phyloP scores from a whole-genome alignment of 30 jellyfish, hydroid and myxozoan species.

The Cassiopea xamachana region DNA sequence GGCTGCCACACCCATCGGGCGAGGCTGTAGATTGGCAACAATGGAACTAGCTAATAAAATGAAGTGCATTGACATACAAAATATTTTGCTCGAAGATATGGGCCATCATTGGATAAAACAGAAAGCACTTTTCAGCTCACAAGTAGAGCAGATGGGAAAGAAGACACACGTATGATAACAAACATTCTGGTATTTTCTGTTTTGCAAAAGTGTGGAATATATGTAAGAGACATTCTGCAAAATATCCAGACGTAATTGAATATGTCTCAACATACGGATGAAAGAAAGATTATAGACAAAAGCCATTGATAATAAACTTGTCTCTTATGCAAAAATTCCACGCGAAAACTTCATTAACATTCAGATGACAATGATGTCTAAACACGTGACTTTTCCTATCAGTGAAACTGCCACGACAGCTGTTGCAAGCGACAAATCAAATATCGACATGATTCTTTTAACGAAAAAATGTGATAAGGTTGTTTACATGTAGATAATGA shows the following conservation, averaged over 20 bases:
- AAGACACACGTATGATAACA: too few species aligned
- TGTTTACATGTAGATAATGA: background rate
- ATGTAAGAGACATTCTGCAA: background rate
- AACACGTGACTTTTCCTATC: background rate
- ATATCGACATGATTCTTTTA: background rate
- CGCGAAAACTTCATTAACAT: background rate
- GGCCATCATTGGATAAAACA: too few species aligned
- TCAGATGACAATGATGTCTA: background rate
- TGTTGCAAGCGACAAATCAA: background rate
- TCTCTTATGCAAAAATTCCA: background rate
- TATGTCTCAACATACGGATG: background rate
- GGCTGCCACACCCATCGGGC: too few species aligned
- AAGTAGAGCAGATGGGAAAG: background rate
- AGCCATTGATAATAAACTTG: background rate
- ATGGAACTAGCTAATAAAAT: too few species aligned
- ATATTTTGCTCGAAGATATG: too few species aligned
- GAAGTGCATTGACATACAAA: too few species aligned
- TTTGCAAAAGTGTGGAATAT: too few species aligned
- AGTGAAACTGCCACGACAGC: background rate
- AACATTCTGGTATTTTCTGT: too few species aligned
- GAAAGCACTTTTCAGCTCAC: too few species aligned
- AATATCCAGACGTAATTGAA: background rate
- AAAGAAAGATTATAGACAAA: background rate
- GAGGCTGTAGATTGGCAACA: too few species aligned
- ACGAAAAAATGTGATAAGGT: background rate